phyloP scores from a whole-genome alignment of 2,113 vertebrate genomes.

The Illadopsis cleaveri region DNA sequence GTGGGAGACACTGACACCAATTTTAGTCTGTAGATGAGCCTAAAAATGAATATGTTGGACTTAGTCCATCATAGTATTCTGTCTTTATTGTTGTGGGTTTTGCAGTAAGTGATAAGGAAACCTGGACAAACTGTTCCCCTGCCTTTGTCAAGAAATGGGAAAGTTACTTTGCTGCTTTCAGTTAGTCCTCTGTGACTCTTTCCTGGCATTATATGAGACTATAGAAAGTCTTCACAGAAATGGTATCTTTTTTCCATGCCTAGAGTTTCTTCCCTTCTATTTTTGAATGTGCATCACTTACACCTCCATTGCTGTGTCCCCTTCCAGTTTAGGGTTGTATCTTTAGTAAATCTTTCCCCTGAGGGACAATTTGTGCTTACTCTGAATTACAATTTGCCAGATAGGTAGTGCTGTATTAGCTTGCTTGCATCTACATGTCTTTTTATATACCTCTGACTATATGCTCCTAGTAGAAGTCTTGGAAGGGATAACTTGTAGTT shows the following conservation, averaged over 20 bases:
- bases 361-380: not conserved
- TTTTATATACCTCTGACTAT: not conserved
- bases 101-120: not conserved
- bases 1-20: not conserved
- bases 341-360: not conserved
- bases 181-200: not conserved
- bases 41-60: not conserved
- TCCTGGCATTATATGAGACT: not conserved
- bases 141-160: not conserved
- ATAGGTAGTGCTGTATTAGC: not conserved
- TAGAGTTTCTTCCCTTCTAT: not conserved
- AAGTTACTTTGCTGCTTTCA: not conserved
- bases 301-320: not conserved
- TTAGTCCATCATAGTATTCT: not conserved
- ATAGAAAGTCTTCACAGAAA: not conserved
- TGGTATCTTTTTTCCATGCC: not conserved
- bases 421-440: not conserved
- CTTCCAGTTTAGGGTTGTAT: not conserved
- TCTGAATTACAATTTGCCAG: not conserved
- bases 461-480: not conserved
- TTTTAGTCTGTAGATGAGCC: not conserved
- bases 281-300: not conserved
- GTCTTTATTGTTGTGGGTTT: not conserved
- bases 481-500: not conserved
- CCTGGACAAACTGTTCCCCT: not conserved